These are phyloP conservation scores for Cherax destructor DNA, from an alignment of 1,140 invertebrate genomes.

Conservation along the genomic window DNA sequence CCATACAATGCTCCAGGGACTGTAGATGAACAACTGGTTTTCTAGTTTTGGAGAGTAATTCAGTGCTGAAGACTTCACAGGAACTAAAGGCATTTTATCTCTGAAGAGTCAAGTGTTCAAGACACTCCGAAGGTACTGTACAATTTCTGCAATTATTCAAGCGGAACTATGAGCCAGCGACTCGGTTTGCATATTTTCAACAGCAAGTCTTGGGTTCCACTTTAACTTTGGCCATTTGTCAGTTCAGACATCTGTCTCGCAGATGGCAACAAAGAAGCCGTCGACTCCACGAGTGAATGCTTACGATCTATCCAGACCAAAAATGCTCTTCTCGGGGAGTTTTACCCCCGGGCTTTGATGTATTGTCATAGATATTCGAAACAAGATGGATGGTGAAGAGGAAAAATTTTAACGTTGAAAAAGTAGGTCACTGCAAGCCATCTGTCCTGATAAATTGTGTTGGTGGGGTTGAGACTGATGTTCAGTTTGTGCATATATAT, in stretches of 20 bases:
- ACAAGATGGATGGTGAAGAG: background rate
- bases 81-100: too few species aligned
- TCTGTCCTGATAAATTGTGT: too few species aligned
- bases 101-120: too few species aligned
- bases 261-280: background rate
- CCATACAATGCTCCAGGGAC: too few species aligned
- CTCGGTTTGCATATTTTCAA: background rate
- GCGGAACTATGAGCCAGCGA: background rate
- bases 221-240: slow-evolving; percentile 11
- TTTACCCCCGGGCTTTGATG: background rate
- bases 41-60: too few species aligned
- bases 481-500: too few species aligned
- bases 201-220: background rate
- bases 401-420: background rate
- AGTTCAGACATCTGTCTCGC: background rate
- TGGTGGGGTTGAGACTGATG: too few species aligned
- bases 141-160: background rate
- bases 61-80: too few species aligned
- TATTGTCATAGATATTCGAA: slow-evolving; percentile 3
- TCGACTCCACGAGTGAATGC: background rate
- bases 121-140: too few species aligned
- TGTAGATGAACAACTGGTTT: too few species aligned
- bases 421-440: too few species aligned
- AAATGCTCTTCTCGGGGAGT: background rate
- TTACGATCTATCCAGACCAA: background rate